Evolutionary conservation across 2,888 invertebrate genomes (phyloP).

Genomic region (Anarsia innoxiella): DNA sequence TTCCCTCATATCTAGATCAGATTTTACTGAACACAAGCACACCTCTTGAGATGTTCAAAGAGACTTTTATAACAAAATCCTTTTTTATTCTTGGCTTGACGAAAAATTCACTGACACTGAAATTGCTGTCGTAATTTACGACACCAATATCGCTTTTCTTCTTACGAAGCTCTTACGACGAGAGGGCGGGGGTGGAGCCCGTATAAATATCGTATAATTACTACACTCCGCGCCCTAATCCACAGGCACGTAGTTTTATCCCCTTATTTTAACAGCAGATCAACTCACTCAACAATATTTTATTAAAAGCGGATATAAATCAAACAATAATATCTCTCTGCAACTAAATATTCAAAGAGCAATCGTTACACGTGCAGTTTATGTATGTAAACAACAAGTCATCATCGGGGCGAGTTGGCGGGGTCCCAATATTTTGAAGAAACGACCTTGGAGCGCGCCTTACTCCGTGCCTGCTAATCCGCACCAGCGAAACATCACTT

Average conservation of each 20-base stretch:
- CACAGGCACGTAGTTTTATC: slow-evolving; percentile 20
- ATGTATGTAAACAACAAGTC: too few relatives aligned
- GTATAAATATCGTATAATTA: slow-evolving; percentile 60
- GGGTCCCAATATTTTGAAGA: not conserved
- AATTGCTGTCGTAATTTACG: slow-evolving; percentile 36
- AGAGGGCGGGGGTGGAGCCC: slow-evolving; percentile 33
- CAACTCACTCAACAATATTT: too few relatives aligned
- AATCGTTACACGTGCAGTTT: too few relatives aligned
- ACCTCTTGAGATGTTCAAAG: slow-evolving; percentile 1
- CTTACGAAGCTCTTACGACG: slow-evolving; percentile 34
- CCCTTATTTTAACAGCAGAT: not conserved
- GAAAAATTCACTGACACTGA: slow-evolving; percentile 18
- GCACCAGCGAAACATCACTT: slow-evolving; percentile 58
- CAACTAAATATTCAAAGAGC: too few relatives aligned
- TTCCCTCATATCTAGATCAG: too few relatives aligned
- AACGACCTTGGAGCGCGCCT: slow-evolving; percentile 4
- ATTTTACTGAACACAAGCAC: too few relatives aligned
- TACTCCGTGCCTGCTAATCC: slow-evolving; percentile 25
- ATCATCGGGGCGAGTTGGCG: too few relatives aligned
- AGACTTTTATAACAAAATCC: slow-evolving; percentile 3
- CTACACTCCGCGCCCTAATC: slow-evolving; percentile 51
- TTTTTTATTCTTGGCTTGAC: slow-evolving; percentile 6
- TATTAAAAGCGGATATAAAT: too few relatives aligned
- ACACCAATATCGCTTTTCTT: slow-evolving; percentile 30
- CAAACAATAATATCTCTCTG: too few relatives aligned